A percentile compares a stretch with the other conserved stretches of the same genome.
phyloP scores from a whole-genome alignment of 2,888 invertebrate genomes.

The Eretmocerus hayati region DNA sequence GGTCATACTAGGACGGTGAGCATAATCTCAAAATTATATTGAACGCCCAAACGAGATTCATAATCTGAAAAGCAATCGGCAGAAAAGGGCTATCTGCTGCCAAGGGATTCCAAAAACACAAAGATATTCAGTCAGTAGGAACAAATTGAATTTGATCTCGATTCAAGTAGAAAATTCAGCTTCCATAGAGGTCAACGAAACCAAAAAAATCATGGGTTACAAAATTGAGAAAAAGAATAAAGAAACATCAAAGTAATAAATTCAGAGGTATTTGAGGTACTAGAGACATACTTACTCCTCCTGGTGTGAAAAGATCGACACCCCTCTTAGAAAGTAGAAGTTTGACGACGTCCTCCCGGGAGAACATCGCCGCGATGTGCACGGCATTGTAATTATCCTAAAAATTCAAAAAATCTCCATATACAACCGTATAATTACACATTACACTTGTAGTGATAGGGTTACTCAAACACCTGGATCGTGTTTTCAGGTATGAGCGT shows the following conservation, averaged over 20 bases:
- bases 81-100: too few species aligned
- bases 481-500: too few species aligned
- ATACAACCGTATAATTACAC: not conserved
- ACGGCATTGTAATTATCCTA: constrained; percentile 95
- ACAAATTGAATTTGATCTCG: too few species aligned
- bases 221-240: not conserved
- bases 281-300: constrained; percentile 69
- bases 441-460: too few species aligned
- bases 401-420: not conserved
- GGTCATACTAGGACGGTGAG: not conserved
- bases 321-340: constrained; percentile 78
- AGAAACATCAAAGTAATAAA: too few species aligned
- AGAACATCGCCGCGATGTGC: constrained; percentile 91
- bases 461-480: too few species aligned
- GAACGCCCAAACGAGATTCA: too few species aligned
- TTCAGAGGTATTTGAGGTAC: too few species aligned
- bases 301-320: constrained; percentile 86
- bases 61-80: too few species aligned
- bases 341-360: constrained; percentile 91
- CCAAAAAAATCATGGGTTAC: not conserved
- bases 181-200: not conserved
- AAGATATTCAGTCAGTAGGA: too few species aligned
- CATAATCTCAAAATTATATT: not conserved
- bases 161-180: too few species aligned
- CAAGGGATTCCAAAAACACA: too few species aligned